These are phyloP conservation scores for Biston stratarius DNA, from an alignment of 2,888 invertebrate genomes.

Conservation along the genomic window DNA sequence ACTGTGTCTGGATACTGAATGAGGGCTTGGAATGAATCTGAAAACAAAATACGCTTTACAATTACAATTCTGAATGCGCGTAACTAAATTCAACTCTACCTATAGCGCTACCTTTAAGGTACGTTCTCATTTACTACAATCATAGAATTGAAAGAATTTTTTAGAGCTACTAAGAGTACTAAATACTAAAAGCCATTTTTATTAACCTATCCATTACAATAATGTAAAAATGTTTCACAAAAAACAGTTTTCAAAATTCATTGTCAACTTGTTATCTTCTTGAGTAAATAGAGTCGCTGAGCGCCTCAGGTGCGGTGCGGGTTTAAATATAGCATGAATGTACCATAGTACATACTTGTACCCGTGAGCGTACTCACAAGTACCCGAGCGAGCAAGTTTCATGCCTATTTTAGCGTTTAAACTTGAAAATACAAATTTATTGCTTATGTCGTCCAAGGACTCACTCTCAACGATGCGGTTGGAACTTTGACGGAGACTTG, in stretches of 20 bases:
- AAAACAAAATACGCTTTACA: slow-evolving; percentile 67
- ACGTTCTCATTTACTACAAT: slow-evolving; percentile 2
- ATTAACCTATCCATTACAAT: slow-evolving; percentile 55
- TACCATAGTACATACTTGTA: slow-evolving; percentile 41
- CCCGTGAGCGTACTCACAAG: slow-evolving; percentile 62
- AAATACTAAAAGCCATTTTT: slow-evolving; percentile 41
- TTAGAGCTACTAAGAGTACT: neutral
- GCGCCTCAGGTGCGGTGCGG: slow-evolving; percentile 75
- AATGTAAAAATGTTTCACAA: slow-evolving; percentile 72
- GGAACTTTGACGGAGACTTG: slow-evolving; percentile 56
- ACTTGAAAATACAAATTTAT: slow-evolving; percentile 61
- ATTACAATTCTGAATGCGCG: slow-evolving; percentile 20
- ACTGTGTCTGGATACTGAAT: slow-evolving; percentile 99
- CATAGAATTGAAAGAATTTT: slow-evolving; percentile 6
- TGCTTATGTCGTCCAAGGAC: slow-evolving; percentile 51
- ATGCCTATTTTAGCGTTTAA: slow-evolving; percentile 68
- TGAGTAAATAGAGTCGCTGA: slow-evolving; percentile 60
- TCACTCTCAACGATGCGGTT: slow-evolving; percentile 51
- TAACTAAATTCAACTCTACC: no score
- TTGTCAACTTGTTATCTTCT: slow-evolving; percentile 52
- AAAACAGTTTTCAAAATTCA: slow-evolving; percentile 58
- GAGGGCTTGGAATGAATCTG: slow-evolving; percentile 99
- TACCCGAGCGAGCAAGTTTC: slow-evolving; percentile 71
- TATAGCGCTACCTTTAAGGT: slow-evolving; percentile 13
- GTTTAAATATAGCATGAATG: slow-evolving; percentile 65